Conservation (phyloP, 2,113 vertebrate species). For the Toxostoma redivivum region DNA sequence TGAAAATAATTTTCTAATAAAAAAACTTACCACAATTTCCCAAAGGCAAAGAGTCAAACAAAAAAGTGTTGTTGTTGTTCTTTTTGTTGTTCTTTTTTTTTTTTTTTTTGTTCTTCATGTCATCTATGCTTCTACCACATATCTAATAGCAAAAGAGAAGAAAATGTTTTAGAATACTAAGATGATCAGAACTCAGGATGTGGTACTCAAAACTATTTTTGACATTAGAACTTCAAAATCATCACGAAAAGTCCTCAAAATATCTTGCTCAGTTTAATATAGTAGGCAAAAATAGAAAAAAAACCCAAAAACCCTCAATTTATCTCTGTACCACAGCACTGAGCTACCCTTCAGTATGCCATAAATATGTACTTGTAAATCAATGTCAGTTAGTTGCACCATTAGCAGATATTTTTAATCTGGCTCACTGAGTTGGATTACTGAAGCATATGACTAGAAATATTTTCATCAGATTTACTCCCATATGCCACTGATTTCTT, state of each 20-base stretch:
- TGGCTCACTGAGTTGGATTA: neutral
- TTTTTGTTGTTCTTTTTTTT: neutral
- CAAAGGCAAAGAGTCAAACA: neutral
- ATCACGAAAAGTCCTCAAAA: neutral
- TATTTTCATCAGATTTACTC: neutral
- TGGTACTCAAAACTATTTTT: neutral
- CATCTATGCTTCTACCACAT: neutral
- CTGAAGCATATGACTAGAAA: neutral
- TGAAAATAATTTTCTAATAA: neutral
- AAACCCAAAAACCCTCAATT: too few relatives aligned
- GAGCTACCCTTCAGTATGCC: neutral
- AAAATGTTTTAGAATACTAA: neutral
- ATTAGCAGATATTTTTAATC: neutral
- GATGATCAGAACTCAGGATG: neutral
- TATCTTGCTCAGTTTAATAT: neutral
- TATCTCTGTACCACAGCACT: neutral
- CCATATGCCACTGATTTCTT: neutral
- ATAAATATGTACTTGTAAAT: neutral
- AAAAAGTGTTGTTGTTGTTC: neutral
- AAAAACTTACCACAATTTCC: neutral
- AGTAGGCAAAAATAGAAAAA: neutral
- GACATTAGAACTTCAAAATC: neutral
- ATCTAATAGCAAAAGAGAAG: neutral
- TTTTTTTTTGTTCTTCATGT: neutral
- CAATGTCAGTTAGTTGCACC: neutral